A percentile compares a stretch with the other conserved stretches of the same genome.
Conservation (phyloP, 2,113 vertebrate species). For the Cyrtonyx montezumae region DNA sequence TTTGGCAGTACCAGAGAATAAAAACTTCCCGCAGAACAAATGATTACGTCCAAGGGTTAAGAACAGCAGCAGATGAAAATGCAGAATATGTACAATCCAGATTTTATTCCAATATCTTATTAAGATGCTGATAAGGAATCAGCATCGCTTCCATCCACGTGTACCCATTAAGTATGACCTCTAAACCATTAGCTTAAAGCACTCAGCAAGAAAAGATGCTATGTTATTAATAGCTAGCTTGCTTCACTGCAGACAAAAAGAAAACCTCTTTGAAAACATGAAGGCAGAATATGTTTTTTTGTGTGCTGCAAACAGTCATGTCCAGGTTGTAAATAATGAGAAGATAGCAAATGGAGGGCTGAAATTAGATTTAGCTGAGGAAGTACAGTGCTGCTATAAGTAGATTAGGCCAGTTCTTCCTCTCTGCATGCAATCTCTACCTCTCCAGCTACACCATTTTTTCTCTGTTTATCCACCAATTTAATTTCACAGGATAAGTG, state of each 20-base stretch:
- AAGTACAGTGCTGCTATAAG: constrained; percentile 1
- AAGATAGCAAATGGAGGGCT: neutral
- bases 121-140: neutral
- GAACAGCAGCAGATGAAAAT: neutral
- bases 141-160: neutral
- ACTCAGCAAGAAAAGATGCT: neutral
- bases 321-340: neutral
- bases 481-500: constrained; percentile 40
- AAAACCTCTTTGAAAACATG: neutral
- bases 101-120: neutral
- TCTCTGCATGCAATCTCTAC: neutral
- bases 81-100: neutral
- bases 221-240: neutral
- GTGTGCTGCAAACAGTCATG: neutral
- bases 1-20: neutral
- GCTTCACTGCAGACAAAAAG: neutral
- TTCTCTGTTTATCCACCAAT: neutral
- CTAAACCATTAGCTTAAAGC: neutral
- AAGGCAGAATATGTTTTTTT: neutral
- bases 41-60: neutral
- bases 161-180: neutral
- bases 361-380: constrained; percentile 25
- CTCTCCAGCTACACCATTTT: neutral
- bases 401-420: constrained; percentile 19
- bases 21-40: neutral